phyloP scores from a whole-genome alignment of 2,797 vertebrate species.

The Urocyon cinereoargenteus region DNA sequence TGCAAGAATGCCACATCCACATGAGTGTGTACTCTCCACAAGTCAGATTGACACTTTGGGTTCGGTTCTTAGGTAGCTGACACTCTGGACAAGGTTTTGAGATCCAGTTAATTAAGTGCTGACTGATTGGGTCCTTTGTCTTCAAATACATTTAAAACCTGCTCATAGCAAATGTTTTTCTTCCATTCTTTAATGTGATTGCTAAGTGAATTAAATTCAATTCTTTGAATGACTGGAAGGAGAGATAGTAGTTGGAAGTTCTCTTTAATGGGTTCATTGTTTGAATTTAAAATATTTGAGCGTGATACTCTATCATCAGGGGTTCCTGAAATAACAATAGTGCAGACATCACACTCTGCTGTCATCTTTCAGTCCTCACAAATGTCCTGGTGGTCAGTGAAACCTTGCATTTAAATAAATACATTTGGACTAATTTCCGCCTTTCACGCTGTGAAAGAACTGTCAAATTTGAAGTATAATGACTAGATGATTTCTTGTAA shows the following conservation, averaged over 20 bases:
- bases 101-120: conserved; percentile 3
- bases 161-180: conserved; percentile 60
- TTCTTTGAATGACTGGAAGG: conserved; percentile 62
- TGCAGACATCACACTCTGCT: conserved; percentile 69
- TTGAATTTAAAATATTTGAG: conserved; percentile 81
- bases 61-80: neutral
- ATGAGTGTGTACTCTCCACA: neutral
- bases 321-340: conserved; percentile 81
- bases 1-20: neutral
- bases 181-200: conserved; percentile 69
- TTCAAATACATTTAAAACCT: conserved; percentile 28
- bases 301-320: conserved; percentile 64
- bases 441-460: conserved; percentile 78
- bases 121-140: neutral
- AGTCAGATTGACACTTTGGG: neutral
- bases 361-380: conserved; percentile 76
- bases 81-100: neutral
- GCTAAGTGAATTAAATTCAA: conserved; percentile 40
- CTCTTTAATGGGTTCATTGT: conserved; percentile 79
- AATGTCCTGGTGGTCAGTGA: conserved; percentile 79
- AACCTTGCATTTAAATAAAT: conserved; percentile 86
- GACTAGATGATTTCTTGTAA: conserved; percentile 81
- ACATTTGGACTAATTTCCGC: conserved; percentile 84
- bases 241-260: conserved; percentile 64
- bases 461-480: conserved; percentile 84